phyloP scores from a whole-genome alignment of 1,140 invertebrate species.

The Drosophila ohnishii region DNA sequence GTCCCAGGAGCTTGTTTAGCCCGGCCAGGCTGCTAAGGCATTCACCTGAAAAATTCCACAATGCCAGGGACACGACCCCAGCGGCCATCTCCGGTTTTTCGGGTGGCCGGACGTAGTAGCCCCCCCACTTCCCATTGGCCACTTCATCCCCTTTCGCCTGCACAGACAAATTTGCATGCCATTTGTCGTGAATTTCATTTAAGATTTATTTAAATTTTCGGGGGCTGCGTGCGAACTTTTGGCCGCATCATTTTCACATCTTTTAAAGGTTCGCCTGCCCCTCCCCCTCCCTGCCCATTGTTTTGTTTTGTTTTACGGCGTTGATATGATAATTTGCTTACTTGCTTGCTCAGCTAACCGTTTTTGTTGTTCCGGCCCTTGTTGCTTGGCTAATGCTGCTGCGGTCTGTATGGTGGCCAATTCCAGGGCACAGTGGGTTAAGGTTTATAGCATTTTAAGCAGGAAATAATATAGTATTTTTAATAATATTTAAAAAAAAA shows the following conservation, averaged over 20 bases:
- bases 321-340: constrained; percentile 72
- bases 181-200: constrained; percentile 74
- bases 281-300: not conserved
- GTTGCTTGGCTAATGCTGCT: constrained; percentile 46
- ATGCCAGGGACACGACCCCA: constrained; percentile 54
- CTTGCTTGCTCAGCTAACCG: constrained; percentile 44
- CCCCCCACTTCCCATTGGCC: not conserved
- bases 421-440: not conserved
- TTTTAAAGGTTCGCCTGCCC: constrained; percentile 21
- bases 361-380: constrained; percentile 26
- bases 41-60: constrained; percentile 73
- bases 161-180: constrained; percentile 64
- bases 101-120: constrained; percentile 10
- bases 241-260: constrained; percentile 65
- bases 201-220: constrained; percentile 74
- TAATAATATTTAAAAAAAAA: too few relatives aligned
- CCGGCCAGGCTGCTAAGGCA: constrained; percentile 50
- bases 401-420: constrained; percentile 40
- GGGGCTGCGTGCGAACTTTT: constrained; percentile 38
- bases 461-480: not conserved
- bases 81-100: constrained; percentile 56
- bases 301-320: constrained; percentile 63
- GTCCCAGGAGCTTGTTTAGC: constrained; percentile 56
- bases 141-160: not conserved
- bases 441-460: not conserved